phyloP scores from a whole-genome alignment of 2,888 invertebrate species.

The Caenorhabditis macrosperma region DNA sequence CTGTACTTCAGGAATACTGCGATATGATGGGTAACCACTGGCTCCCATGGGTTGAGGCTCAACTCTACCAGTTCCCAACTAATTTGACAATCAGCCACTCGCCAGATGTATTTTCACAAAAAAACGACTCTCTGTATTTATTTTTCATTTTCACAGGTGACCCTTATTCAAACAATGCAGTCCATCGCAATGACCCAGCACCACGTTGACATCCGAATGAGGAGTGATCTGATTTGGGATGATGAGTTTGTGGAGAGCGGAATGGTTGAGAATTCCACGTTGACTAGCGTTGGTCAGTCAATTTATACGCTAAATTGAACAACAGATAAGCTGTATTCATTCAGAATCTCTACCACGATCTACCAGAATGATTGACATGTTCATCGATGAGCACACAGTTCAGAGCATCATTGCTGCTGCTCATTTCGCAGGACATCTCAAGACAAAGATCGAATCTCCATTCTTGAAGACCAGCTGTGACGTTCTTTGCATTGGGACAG shows the following conservation, averaged over 20 bases:
- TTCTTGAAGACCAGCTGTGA: conserved; percentile 77
- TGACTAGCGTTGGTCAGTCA: conserved; percentile 59
- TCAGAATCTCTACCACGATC: conserved; percentile 67
- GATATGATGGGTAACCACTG: conserved; percentile 72
- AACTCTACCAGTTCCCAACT: conserved; percentile 73
- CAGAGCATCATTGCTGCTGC: conserved; percentile 77
- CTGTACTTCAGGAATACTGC: conserved; percentile 77
- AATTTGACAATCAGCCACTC: conserved; percentile 67
- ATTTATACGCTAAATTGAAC: no score
- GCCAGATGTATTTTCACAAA: conserved; percentile 66
- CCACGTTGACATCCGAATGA: conserved; percentile 73
- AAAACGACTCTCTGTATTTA: no score
- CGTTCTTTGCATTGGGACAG: conserved; percentile 76
- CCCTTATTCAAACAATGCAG: conserved; percentile 72
- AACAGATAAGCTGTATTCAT: no score
- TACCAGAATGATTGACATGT: conserved; percentile 74
- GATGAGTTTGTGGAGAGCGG: conserved; percentile 67
- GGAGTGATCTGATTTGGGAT: conserved; percentile 70
- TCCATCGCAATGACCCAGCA: conserved; percentile 70
- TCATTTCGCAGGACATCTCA: conserved; percentile 74
- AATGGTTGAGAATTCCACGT: conserved; percentile 60
- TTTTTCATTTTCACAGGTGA: conserved; percentile 51
- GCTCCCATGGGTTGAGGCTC: conserved; percentile 76
- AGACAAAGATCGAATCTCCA: conserved; percentile 75
- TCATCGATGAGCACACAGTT: conserved; percentile 76